Evolutionary conservation across 2,888 invertebrate genomes (phyloP).

Genomic region (Cataglyphis altisquamis): DNA sequence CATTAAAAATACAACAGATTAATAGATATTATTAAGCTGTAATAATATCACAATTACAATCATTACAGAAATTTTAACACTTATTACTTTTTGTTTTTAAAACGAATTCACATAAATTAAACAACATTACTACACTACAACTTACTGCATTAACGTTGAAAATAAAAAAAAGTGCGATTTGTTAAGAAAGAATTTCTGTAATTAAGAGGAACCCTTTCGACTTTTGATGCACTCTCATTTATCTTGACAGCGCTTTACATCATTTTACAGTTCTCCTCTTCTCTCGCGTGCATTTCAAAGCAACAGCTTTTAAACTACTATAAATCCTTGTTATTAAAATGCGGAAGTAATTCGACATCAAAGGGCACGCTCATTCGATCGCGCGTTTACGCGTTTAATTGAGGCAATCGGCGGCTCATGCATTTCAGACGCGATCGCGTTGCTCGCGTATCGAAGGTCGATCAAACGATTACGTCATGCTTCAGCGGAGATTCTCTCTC

Average conservation of each 20-base stretch:
- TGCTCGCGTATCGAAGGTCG: constrained; percentile 26
- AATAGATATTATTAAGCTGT: background rate
- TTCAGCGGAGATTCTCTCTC: constrained; percentile 5
- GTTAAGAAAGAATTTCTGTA: background rate
- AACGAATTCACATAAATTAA: background rate
- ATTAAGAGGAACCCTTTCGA: constrained; percentile 11
- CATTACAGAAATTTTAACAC: constrained; percentile 4
- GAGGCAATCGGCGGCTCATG: constrained; percentile 21
- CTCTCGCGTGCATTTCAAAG: background rate
- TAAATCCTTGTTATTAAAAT: constrained; percentile 37
- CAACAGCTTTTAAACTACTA: constrained; percentile 20
- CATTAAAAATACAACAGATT: background rate
- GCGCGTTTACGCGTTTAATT: constrained; percentile 49
- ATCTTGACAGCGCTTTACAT: background rate
- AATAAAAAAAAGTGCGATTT: background rate
- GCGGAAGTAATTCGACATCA: constrained; percentile 40
- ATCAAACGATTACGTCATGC: constrained; percentile 50
- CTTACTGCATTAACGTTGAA: background rate
- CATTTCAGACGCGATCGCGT: background rate
- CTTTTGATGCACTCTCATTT: background rate
- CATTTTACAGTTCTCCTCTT: background rate
- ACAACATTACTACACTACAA: background rate
- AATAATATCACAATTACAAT: constrained; percentile 4
- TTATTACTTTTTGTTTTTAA: background rate
- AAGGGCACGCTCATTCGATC: constrained; percentile 38